These are phyloP conservation scores for Digitonthophagus gazella DNA, from an alignment of 2,888 invertebrate species.

Conservation along the genomic window DNA sequence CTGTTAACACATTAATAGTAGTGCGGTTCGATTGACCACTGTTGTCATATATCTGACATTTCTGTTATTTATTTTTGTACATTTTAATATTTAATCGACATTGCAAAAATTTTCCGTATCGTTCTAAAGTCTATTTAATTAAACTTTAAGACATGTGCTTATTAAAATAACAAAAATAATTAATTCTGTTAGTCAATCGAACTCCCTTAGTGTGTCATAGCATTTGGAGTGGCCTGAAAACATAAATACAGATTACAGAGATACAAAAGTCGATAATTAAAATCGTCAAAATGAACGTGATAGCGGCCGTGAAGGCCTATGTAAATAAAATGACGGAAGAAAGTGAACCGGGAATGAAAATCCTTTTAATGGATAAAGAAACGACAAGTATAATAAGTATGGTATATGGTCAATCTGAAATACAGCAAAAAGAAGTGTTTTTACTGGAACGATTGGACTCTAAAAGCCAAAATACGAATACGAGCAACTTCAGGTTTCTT, in stretches of 20 bases:
- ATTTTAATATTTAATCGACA: neutral
- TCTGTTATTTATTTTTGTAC: neutral
- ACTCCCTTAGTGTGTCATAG: neutral
- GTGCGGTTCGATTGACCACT: neutral
- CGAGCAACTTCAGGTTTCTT: slow-evolving; percentile 78
- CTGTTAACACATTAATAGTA: neutral
- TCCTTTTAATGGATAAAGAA: slow-evolving; percentile 95
- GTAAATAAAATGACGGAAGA: slow-evolving; percentile 97
- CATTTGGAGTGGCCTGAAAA: neutral
- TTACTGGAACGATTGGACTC: slow-evolving; percentile 81
- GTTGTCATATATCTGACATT: neutral
- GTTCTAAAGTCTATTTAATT: too few species aligned
- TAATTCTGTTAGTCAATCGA: neutral
- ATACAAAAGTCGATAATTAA: neutral
- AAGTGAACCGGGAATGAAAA: slow-evolving; percentile 99
- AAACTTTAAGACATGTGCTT: too few species aligned
- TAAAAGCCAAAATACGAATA: slow-evolving; percentile 45
- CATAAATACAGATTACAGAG: too few species aligned
- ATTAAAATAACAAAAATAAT: neutral
- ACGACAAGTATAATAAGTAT: slow-evolving; percentile 96
- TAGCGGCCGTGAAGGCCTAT: slow-evolving; percentile 89
- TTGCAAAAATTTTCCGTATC: too few species aligned
- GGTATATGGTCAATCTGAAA: slow-evolving; percentile 98
- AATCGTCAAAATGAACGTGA: slow-evolving; percentile 78
- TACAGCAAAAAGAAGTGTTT: slow-evolving; percentile 96